phyloP scores from a whole-genome alignment of 2,888 invertebrate genomes.

The Adela reaumurella region DNA sequence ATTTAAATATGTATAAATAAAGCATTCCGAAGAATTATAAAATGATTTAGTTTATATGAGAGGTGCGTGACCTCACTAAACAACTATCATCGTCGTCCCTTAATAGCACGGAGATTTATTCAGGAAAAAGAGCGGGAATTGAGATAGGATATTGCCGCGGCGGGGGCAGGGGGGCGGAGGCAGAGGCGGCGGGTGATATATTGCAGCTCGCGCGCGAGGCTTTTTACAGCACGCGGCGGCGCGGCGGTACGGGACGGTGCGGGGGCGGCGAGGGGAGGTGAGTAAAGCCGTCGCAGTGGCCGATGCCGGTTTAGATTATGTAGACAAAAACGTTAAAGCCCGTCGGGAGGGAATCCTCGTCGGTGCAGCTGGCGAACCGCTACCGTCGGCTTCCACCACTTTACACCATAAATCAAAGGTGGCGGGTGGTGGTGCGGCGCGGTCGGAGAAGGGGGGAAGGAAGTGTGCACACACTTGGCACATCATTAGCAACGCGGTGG shows the following conservation, averaged over 20 bases:
- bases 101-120: neutral
- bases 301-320: neutral
- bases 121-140: neutral
- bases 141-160: neutral
- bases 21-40: too few relatives aligned
- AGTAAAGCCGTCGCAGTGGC: neutral
- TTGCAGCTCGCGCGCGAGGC: neutral
- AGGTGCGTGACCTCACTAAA: too few relatives aligned
- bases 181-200: neutral
- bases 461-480: neutral
- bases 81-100: too few relatives aligned
- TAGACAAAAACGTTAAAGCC: constrained; percentile 32
- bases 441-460: neutral
- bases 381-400: constrained; percentile 21
- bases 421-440: constrained; percentile 7
- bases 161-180: too few relatives aligned
- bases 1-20: too few relatives aligned
- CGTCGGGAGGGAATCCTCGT: constrained; percentile 20
- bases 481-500: neutral
- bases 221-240: neutral
- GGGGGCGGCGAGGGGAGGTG: too few relatives aligned
- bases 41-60: too few relatives aligned
- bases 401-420: constrained; percentile 47
- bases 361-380: constrained; percentile 24
- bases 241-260: too few relatives aligned